Evolutionary conservation across 2,113 vertebrate genomes (phyloP), one percentile per base, ranked within the genome.

Genomic region (Zingel zingel): DNA sequence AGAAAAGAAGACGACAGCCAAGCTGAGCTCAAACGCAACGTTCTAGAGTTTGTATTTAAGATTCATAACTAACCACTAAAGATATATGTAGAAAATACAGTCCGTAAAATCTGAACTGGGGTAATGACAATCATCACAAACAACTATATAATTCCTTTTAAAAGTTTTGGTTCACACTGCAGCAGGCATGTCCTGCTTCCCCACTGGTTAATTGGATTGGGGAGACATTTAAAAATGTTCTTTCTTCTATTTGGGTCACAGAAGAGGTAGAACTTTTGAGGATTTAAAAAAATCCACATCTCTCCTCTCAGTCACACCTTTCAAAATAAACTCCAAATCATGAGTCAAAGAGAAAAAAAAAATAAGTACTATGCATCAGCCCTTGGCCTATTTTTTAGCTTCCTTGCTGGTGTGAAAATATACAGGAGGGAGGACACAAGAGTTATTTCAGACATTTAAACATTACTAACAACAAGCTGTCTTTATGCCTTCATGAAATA

Each of bases 281-380:
- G 61, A 76, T 83, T 85, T 74, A 14, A 80, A 70, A 83, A 83
- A 80, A 76, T 62, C 45, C 61, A 53, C 16, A 14, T 85, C 27
- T 71, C 16, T 73, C 51, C 25, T 69, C 30, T 56, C 71, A 58
- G 78, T 83, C 82, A 83, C 72, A 86, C 80, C 10, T 84, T 85
- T 85, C 68, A 84, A 69, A 82, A 79, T 54, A 57, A 77, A 83
- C 19, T 79, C 54, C 6, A 56, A 72, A n/a, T 73, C 56, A 30
- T 39, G 43, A 81, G 19, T 61, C 58, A 67, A n/a, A n/a, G 74
- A 11, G 19, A 25, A 25, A 64, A 21, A 45, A 23, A 53, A 69
- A 19, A 69, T 10, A 33, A 5, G 3, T 47, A 33, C 27, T 33
- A 5, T 74, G 11, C 27, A 48, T 27, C 33, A 75, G 70, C 53